Conservation (phyloP, 2,113 vertebrate genomes). For the Chiloscyllium plagiosum region DNA sequence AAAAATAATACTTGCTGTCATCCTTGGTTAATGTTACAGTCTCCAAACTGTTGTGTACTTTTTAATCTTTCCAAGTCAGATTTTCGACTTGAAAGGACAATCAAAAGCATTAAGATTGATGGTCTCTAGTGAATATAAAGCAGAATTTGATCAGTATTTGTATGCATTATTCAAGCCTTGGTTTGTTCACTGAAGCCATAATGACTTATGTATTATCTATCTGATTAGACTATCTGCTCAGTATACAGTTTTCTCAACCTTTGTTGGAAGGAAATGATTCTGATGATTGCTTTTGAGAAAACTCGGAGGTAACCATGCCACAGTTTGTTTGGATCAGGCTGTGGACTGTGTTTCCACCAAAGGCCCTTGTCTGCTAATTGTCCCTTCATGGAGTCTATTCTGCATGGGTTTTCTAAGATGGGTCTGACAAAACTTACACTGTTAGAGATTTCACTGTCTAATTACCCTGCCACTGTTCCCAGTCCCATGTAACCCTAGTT, state of each 20-base stretch:
- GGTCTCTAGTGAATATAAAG: background rate
- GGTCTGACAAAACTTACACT: too few species aligned
- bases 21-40: background rate
- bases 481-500: too few species aligned
- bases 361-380: too few species aligned
- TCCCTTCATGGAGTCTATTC: too few species aligned
- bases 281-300: background rate
- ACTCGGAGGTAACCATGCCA: too few species aligned
- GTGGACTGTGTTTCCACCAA: too few species aligned
- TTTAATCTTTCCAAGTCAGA: constrained; percentile 23
- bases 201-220: background rate
- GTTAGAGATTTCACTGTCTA: too few species aligned
- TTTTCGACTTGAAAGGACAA: background rate
- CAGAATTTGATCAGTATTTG: background rate
- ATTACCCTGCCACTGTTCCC: too few species aligned
- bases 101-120: background rate
- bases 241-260: too few species aligned
- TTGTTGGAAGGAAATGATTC: background rate
- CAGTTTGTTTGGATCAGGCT: too few species aligned
- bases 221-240: background rate
- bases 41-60: background rate
- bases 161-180: background rate
- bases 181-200: background rate
- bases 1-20: constrained; percentile 1
- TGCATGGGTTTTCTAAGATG: too few species aligned